A percentile compares a stretch with the other conserved stretches of the same genome.
Evolutionary conservation across 2,797 vertebrate species (phyloP).

Genomic region (Melanotaenia trifasciata): DNA sequence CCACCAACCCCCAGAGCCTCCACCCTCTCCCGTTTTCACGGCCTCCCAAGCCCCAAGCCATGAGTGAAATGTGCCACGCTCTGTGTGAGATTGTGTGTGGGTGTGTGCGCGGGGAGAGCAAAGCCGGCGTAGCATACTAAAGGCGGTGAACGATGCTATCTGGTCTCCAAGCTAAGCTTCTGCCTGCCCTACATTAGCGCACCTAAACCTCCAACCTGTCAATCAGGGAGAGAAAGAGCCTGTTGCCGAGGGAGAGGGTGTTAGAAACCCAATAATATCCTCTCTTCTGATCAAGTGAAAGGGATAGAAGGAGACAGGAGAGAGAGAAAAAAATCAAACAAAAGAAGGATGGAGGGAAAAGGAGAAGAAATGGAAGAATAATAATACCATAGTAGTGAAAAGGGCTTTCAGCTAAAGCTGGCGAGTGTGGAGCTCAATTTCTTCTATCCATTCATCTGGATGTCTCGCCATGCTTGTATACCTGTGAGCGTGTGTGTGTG

Average conservation of each 20-base stretch:
- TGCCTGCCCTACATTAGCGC: conserved; percentile 82
- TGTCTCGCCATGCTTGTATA: conserved; percentile 21
- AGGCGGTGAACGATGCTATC: conserved; percentile 82
- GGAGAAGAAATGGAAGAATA: conserved; percentile 21
- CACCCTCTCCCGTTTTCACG: conserved; percentile 69
- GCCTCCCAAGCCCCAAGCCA: conserved; percentile 77
- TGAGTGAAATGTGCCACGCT: conserved; percentile 79
- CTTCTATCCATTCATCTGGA: conserved; percentile 55
- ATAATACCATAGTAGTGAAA: conserved; percentile 41
- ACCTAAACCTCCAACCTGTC: conserved; percentile 80
- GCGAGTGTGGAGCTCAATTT: conserved; percentile 42
- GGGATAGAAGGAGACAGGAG: conserved; percentile 42
- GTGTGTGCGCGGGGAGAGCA: conserved; percentile 36
- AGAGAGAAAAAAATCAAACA: conserved; percentile 42
- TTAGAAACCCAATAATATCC: conserved; percentile 74
- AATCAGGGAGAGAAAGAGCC: conserved; percentile 74
- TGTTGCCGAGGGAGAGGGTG: conserved; percentile 72
- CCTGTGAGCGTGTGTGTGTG: conserved; percentile 20
- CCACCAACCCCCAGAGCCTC: conserved; percentile 57
- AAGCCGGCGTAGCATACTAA: conserved; percentile 78
- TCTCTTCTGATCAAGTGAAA: conserved; percentile 73
- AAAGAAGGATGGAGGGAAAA: conserved; percentile 41
- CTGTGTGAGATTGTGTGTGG: conserved; percentile 32
- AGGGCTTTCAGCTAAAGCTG: conserved; percentile 43
- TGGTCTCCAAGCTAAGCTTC: conserved; percentile 77